Percentiles rank a stretch among this genome's conserved stretches.
These are phyloP conservation scores for Eumacrocentrus americanus DNA, from an alignment of 2,888 invertebrate genomes.

Conservation along the genomic window DNA sequence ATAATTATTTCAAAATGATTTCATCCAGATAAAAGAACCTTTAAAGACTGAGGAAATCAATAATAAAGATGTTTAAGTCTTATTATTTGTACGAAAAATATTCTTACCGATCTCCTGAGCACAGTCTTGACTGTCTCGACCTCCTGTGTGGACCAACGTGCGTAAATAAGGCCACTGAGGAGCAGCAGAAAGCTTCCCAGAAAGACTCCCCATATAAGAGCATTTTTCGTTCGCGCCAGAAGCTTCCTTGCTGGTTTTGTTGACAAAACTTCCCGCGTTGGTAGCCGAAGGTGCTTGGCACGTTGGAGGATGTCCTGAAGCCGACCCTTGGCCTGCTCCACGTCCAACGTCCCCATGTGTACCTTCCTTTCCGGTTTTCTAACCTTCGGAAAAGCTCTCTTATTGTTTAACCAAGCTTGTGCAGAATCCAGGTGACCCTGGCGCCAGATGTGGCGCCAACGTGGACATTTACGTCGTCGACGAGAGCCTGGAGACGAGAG, in stretches of 20 bases:
- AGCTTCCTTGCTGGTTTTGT: constrained; percentile 52
- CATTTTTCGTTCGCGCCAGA: constrained; percentile 49
- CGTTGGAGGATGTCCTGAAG: constrained; percentile 51
- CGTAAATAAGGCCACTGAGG: constrained; percentile 48
- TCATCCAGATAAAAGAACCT: no score
- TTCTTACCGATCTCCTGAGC: constrained; percentile 51
- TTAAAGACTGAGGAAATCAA: no score
- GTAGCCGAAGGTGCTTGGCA: constrained; percentile 51
- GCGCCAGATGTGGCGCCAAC: not conserved
- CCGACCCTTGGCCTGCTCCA: constrained; percentile 51
- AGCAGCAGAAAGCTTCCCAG: constrained; percentile 47
- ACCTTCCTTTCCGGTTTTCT: not conserved
- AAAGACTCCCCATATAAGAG: constrained; percentile 48
- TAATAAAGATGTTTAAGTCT: no score
- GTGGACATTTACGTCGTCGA: not conserved
- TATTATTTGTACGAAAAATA: no score
- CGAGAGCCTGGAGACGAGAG: not conserved
- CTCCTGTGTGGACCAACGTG: constrained; percentile 55
- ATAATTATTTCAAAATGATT: no score
- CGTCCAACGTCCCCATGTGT: constrained; percentile 48
- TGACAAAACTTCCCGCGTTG: constrained; percentile 48
- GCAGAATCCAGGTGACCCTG: not conserved
- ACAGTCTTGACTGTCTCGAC: constrained; percentile 55
- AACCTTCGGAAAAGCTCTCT: not conserved
- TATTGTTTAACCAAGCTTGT: not conserved